Base-by-base conservation (phyloP, 30 jellyfish, hydroid and myxozoan genomes). In the Chrysaora quinquecirrha region DNA sequence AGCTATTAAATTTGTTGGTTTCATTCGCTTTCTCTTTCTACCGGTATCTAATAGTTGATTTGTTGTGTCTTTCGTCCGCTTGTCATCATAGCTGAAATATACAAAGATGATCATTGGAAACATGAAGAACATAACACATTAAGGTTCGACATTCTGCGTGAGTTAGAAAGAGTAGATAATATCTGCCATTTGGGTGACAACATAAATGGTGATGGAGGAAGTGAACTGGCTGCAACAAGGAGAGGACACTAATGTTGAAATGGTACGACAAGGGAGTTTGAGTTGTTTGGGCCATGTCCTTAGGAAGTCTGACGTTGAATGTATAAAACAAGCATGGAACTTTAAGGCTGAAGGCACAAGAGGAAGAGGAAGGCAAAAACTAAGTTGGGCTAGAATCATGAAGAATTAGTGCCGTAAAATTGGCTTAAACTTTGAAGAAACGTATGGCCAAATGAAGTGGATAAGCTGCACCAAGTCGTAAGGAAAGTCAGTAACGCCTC, bases 141-240 rank as follows among this genome's bases (percentile, higher is more conserved):
- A 70, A 32, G 10, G 18, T 50, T 43, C 4, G 35, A 28, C 18
- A 19, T 19, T 23, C 70, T 72, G 47, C 16, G 16, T 3, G 84
- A 25, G 58, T 21, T 34, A 3, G 84, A 49, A 23, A 72, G 25
- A 47, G 84, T 72, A 35, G 34, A 72, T 46, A 43, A 72, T 4
- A 34, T 72, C 25, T 16, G 78, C 47, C 47, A 72, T 62, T 46
- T 67, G 31, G 79, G 79, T 30, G 79, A 67, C 34, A 21, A 19
- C 21, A 2, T 67, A 23, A 29, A 22, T 60, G 72, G 76, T 9
- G 54, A 48, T 30, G 30, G 82, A 16, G 0, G 82, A 20, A 70
- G 82, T 70, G 82, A 43, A 34, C 67, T 70, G 67, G 82, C 82
- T 70, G 82, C 82, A 30, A 70, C 75, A 32, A 70, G 30, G 71